These are phyloP conservation scores for Argyrosomus japonicus DNA, from an alignment of 2,113 vertebrate genomes.

Conservation along the genomic window DNA sequence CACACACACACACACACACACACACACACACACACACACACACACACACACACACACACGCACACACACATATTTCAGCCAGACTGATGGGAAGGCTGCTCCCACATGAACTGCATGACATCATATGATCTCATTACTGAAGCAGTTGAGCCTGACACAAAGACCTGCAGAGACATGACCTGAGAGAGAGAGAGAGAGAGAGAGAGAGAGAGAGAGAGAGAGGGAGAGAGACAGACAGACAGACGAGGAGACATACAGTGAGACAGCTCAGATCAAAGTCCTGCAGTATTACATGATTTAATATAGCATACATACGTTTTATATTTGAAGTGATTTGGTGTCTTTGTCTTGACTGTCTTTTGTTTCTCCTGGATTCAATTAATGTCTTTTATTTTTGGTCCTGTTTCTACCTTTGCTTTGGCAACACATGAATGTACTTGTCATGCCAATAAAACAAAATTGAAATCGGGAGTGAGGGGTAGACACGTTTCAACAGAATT, in stretches of 20 bases:
- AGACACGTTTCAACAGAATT: background rate
- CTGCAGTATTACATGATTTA: background rate
- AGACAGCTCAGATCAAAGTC: background rate
- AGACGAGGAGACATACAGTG: constrained; percentile 32
- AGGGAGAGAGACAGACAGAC: constrained; percentile 32
- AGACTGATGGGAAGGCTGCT: constrained; percentile 46
- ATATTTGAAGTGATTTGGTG: background rate
- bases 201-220: constrained; percentile 1
- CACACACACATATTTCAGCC: constrained; percentile 8
- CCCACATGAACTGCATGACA: constrained; percentile 78
- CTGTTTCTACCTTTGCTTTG: constrained; percentile 20
- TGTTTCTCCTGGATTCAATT: background rate
- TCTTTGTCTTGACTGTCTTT: background rate
- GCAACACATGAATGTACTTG: constrained; percentile 22
- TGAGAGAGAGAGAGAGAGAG: constrained; percentile 27
- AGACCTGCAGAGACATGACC: constrained; percentile 83
- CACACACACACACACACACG: constrained; percentile 38
- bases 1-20: constrained; percentile 12
- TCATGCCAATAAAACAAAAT: constrained; percentile 3
- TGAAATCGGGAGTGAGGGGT: background rate
- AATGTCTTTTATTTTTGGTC: background rate
- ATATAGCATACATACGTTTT: background rate
- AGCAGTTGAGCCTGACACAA: constrained; percentile 75
- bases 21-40: constrained; percentile 23
- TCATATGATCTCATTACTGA: constrained; percentile 86